Evolutionary conservation across 2,113 vertebrate genomes (phyloP), one percentile per base, ranked within the genome.

Genomic region (Heloderma charlesbogerti): DNA sequence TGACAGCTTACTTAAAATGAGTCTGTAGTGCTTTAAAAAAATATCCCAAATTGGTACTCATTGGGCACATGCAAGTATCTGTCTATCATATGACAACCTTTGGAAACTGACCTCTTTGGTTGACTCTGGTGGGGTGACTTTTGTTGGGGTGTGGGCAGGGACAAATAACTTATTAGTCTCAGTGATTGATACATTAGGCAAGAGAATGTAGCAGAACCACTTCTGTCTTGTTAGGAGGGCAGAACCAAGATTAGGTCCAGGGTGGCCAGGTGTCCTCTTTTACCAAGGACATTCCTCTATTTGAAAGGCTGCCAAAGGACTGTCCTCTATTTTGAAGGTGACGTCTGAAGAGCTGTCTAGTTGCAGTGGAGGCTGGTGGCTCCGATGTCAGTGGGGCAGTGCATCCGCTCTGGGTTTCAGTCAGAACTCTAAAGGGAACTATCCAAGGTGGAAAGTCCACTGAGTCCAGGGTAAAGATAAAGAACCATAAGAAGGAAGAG

Each of bases 1-100:
- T 3, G 6, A 1, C 22, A 51, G 80, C 45, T 2, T 0, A 0
- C 51, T 66, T 4, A 67, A 77, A 88, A 78, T 7, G 1, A 40
- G n/a, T 37, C 29, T 45, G 0, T 12, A 1, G 60, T 86, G 0
- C 86, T 89, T 69, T 84, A 69, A 54, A 51, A 43, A 66, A 37
- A 54, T 60, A 4, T 60, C 43, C 18, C 93, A 40, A 90, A 89
- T 43, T 54, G 75, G 15, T 20, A 71, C 3, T 20, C 74, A 9
- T 20, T 85, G 37, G n/a, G 63, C 81, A 27, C 87, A n/a, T 69
- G 63, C 1, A 8, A 8, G 63, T 74, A 66, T 3, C 31, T 81
- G 3, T 34, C 91, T 8, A 67, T 69, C 79, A 12, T 15, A 90
- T 31, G 3, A 88, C 87, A 88, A 86, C 31, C 0, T 37, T 51